Percentiles rank a stretch among this genome's conserved stretches.
Evolutionary conservation across 2,797 vertebrate genomes (phyloP).

Genomic region (Cheirogaleus major): DNA sequence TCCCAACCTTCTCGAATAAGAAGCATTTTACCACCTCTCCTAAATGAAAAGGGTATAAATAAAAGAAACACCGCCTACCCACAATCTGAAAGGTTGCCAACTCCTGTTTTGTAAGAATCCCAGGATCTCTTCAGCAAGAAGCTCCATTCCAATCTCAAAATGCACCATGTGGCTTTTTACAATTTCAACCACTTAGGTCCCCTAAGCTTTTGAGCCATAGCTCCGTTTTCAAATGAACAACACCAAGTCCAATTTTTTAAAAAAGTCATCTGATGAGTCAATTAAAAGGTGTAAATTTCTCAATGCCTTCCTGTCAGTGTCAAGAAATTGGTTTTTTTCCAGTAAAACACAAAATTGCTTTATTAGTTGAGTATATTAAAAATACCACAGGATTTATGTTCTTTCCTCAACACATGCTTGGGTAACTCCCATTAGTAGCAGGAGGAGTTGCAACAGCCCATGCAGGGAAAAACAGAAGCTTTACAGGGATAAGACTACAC

Average conservation of each 20-base stretch:
- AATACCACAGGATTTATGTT: slow-evolving; percentile 37
- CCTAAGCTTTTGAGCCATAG: not conserved
- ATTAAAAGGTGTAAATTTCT: slow-evolving; percentile 21
- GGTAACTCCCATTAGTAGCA: slow-evolving; percentile 42
- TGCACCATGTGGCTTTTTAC: not conserved
- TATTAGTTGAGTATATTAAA: slow-evolving; percentile 41
- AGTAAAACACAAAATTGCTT: slow-evolving; percentile 50
- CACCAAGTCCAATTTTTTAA: not conserved
- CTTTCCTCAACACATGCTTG: not conserved
- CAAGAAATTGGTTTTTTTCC: slow-evolving; percentile 54
- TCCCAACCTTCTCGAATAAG: not conserved
- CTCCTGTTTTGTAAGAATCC: slow-evolving; percentile 37
- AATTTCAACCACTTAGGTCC: not conserved
- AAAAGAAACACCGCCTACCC: slow-evolving; percentile 34
- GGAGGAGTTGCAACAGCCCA: not conserved
- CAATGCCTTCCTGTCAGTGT: not conserved
- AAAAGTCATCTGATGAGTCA: slow-evolving; percentile 15
- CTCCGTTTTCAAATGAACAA: slow-evolving; percentile 27
- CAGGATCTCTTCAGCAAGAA: not conserved
- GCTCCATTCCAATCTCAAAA: slow-evolving; percentile 14
- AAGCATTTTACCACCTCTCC: not conserved
- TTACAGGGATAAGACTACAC: not conserved
- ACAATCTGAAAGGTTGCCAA: slow-evolving; percentile 46
- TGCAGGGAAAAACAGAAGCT: not conserved
- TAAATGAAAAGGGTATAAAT: slow-evolving; percentile 55